phyloP scores from a whole-genome alignment of 2,797 vertebrate genomes.

The Siniperca obscura region DNA sequence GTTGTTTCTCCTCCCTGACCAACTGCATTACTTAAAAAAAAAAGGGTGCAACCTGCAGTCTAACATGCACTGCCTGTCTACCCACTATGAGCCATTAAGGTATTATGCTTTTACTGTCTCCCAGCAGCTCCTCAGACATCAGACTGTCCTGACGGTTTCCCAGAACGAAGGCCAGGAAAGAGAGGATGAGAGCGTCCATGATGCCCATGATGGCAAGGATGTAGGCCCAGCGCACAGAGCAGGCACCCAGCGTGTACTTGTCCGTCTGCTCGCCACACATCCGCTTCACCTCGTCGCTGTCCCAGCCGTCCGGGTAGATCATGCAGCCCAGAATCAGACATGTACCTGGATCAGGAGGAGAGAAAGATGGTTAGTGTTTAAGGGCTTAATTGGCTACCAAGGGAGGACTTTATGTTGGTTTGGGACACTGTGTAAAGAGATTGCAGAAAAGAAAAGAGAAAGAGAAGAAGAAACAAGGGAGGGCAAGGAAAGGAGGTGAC shows the following conservation, averaged over 20 bases:
- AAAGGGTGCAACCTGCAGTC: not conserved
- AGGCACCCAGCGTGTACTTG: slow-evolving; percentile 97
- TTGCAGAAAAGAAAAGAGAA: not conserved
- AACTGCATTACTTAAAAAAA: not conserved
- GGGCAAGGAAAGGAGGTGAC: slow-evolving; percentile 25
- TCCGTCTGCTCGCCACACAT: slow-evolving; percentile 99
- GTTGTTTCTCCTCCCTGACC: not conserved
- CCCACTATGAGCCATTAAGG: not conserved
- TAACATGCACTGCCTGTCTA: not conserved
- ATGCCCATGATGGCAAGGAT: slow-evolving; percentile 99
- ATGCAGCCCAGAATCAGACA: slow-evolving; percentile 98
- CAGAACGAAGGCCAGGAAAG: slow-evolving; percentile 97
- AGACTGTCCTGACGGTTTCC: slow-evolving; percentile 98
- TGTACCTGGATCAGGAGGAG: slow-evolving; percentile 84
- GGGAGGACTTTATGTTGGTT: not conserved
- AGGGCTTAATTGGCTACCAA: slow-evolving; percentile 6
- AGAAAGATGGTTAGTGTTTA: not conserved
- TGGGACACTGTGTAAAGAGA: not conserved
- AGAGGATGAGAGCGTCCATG: slow-evolving; percentile 97
- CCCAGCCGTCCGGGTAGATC: slow-evolving; percentile 99
- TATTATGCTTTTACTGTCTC: slow-evolving; percentile 90
- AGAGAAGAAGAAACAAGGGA: slow-evolving; percentile 45
- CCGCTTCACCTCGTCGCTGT: slow-evolving; percentile 96
- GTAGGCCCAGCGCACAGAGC: slow-evolving; percentile 99
- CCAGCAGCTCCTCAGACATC: slow-evolving; percentile 97